Conservation (phyloP, 2,797 vertebrate genomes). For the Toxotes lorentzi region DNA sequence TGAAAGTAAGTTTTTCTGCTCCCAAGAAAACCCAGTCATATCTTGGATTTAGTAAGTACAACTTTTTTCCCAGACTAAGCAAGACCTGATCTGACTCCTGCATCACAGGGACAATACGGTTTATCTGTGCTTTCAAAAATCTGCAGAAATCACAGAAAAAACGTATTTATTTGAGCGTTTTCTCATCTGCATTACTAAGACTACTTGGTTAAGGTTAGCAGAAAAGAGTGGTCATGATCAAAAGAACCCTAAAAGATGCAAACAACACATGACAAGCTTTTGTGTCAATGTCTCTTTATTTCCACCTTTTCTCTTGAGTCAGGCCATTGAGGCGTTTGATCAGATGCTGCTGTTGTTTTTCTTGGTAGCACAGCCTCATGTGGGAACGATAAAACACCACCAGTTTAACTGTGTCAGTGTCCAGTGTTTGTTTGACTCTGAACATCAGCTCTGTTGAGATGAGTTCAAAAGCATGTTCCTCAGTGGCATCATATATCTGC, state of each 20-base stretch:
- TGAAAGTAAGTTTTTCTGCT: not conserved
- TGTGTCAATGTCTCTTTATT: too few species aligned
- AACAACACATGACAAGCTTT: too few species aligned
- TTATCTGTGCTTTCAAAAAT: not conserved
- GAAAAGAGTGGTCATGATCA: not conserved
- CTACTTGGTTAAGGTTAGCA: not conserved
- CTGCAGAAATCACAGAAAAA: not conserved
- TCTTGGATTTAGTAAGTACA: not conserved
- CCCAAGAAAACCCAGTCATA: not conserved
- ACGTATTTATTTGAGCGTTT: not conserved
- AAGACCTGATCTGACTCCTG: not conserved
- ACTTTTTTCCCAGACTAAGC: not conserved
- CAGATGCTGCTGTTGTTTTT: not conserved
- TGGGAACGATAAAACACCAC: not conserved
- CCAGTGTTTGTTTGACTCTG: not conserved
- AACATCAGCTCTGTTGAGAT: conserved; percentile 9
- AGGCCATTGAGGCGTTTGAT: not conserved
- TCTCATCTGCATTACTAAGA: not conserved
- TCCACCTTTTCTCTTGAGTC: not conserved
- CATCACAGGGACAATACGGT: not conserved
- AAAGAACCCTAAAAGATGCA: not conserved
- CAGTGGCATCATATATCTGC: conserved; percentile 40
- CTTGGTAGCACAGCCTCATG: not conserved
- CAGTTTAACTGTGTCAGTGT: not conserved
- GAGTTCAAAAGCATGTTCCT: conserved; percentile 30